These are phyloP conservation scores for Umimayanthus kanabou DNA, from an alignment of 92 coral and sea anemone genomes.

Conservation along the genomic window DNA sequence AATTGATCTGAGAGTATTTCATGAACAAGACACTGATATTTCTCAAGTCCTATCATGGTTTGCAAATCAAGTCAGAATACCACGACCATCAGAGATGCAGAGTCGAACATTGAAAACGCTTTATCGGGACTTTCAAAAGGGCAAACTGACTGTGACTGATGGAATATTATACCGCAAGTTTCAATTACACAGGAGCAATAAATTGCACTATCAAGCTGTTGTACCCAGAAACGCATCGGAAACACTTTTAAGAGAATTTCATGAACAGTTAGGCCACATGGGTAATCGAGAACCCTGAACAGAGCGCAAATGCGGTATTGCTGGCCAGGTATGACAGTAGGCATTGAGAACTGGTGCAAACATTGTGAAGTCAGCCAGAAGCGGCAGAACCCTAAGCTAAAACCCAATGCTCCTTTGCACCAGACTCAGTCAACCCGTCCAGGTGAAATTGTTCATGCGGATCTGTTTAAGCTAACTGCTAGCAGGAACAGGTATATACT, in stretches of 20 bases:
- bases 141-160: too few species aligned
- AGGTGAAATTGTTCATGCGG: too few species aligned
- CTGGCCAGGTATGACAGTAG: conserved; percentile 30
- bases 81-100: conserved; percentile 34
- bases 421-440: too few species aligned
- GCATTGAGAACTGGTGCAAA: conserved; percentile 39
- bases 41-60: conserved; percentile 54
- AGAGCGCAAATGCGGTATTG: conserved; percentile 24
- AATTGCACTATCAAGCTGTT: too few species aligned
- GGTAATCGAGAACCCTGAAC: conserved; percentile 44
- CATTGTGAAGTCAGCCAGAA: conserved; percentile 33
- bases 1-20: conserved; percentile 39
- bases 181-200: too few species aligned
- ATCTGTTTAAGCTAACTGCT: too few species aligned
- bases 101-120: conserved; percentile 24
- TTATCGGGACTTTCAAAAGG: conserved; percentile 39
- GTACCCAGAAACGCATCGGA: background rate
- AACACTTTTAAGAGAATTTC: conserved; percentile 11
- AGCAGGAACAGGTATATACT: too few species aligned
- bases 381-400: conserved; percentile 34
- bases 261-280: conserved; percentile 37
- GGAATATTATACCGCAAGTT: too few species aligned
- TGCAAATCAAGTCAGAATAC: background rate
- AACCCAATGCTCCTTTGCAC: too few species aligned
- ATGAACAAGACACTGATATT: conserved; percentile 41